These are phyloP conservation scores for Griposia aprilina DNA, from an alignment of 2,888 invertebrate genomes.

Conservation along the genomic window DNA sequence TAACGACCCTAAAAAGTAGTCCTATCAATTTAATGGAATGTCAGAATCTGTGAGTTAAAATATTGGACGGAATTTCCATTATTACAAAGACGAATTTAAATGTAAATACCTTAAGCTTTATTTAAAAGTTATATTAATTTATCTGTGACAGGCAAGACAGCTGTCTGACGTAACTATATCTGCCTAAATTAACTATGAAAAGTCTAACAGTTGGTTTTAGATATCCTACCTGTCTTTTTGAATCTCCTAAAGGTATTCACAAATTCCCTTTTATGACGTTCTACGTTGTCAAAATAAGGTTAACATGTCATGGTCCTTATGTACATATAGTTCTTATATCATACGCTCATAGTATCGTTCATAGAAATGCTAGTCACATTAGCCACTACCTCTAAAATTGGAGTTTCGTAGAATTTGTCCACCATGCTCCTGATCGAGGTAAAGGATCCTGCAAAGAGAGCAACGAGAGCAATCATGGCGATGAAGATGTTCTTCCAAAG, in stretches of 20 bases:
- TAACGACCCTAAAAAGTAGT: slow-evolving; percentile 18
- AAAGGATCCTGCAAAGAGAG: slow-evolving; percentile 85
- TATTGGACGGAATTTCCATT: slow-evolving; percentile 20
- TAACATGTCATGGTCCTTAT: slow-evolving; percentile 19
- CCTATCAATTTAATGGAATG: slow-evolving; percentile 44
- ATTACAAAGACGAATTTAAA: slow-evolving; percentile 2
- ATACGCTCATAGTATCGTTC: slow-evolving; percentile 60
- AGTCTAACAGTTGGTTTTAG: background rate
- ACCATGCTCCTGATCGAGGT: slow-evolving; percentile 82
- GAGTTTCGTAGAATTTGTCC: slow-evolving; percentile 71
- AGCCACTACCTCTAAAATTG: slow-evolving; percentile 49
- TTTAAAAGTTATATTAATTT: slow-evolving; percentile 20
- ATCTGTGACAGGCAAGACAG: background rate
- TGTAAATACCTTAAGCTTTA: background rate
- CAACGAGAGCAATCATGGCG: slow-evolving; percentile 79
- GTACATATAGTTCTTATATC: background rate
- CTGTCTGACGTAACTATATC: background rate
- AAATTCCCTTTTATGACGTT: background rate
- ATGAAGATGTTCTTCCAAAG: slow-evolving; percentile 92
- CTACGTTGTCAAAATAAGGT: slow-evolving; percentile 12
- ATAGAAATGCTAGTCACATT: slow-evolving; percentile 57
- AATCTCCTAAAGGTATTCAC: background rate
- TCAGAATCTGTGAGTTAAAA: background rate
- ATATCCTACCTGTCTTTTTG: background rate
- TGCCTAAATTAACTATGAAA: background rate